phyloP scores from a whole-genome alignment of 2,113 vertebrate species.

The Hydropotes inermis region DNA sequence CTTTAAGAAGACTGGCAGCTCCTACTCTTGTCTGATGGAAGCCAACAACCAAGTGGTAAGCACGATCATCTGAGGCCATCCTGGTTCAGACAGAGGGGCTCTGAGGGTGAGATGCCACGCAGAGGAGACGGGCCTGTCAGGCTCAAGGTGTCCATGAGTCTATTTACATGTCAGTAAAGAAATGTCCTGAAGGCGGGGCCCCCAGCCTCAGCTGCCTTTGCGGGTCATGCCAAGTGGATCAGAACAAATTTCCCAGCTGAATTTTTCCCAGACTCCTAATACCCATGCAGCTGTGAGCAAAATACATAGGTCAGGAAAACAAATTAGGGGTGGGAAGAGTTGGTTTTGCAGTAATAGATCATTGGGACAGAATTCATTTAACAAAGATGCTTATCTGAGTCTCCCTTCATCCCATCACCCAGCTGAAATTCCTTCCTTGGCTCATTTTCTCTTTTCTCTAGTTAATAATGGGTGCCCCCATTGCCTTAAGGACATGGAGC shows the following conservation, averaged over 20 bases:
- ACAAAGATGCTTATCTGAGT: not conserved
- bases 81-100: accelerated
- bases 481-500: not conserved
- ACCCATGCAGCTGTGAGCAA: not conserved
- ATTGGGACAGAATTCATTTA: not conserved
- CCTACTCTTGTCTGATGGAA: not conserved
- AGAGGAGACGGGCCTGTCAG: not conserved
- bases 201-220: not conserved
- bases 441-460: not conserved
- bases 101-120: accelerated
- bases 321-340: not conserved
- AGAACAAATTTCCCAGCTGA: not conserved
- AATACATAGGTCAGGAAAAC: not conserved
- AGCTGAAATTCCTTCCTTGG: not conserved
- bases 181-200: accelerated
- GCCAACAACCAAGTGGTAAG: not conserved
- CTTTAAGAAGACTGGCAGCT: not conserved
- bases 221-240: not conserved
- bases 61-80: too few relatives aligned
- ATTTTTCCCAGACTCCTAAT: not conserved
- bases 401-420: not conserved
- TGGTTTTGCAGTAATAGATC: not conserved
- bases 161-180: not conserved
- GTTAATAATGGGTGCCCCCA: not conserved
- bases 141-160: not conserved